Conservation (phyloP, 2,113 vertebrate genomes). For the Aegithalos caudatus region DNA sequence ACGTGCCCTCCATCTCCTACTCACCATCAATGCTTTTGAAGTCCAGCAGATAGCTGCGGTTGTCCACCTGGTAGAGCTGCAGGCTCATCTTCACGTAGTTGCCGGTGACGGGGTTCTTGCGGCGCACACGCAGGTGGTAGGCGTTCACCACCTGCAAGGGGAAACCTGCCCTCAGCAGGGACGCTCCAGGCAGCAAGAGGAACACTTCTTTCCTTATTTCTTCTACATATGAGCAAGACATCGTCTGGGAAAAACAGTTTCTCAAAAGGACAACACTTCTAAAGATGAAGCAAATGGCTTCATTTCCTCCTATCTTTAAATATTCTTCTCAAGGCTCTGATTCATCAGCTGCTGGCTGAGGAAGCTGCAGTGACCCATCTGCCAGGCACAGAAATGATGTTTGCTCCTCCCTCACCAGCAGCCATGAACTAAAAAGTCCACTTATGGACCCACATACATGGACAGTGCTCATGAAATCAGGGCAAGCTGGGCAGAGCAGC, state of each 20-base stretch:
- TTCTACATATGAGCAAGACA: background rate
- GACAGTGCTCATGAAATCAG: background rate
- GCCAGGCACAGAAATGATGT: background rate
- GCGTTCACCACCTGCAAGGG: conserved; percentile 89
- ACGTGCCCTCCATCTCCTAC: background rate
- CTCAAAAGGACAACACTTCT: background rate
- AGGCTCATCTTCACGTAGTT: conserved; percentile 98
- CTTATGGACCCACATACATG: accelerated
- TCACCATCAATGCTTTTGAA: conserved; percentile 98
- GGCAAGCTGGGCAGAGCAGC: background rate
- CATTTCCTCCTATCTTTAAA: background rate
- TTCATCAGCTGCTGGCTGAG: background rate
- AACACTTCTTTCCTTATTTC: background rate
- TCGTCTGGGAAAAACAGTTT: background rate
- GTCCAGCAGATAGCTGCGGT: conserved; percentile 94
- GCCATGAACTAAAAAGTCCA: background rate
- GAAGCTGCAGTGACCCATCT: background rate
- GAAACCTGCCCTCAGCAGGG: conserved; percentile 20
- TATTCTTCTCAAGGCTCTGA: background rate
- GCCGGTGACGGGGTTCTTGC: conserved; percentile 94
- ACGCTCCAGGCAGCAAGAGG: background rate
- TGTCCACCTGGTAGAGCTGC: conserved; percentile 98
- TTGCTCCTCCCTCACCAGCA: background rate
- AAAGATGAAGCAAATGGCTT: background rate
- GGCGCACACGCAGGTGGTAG: conserved; percentile 91